A percentile compares a stretch with the other conserved stretches of the same genome.
Conservation (phyloP, 2,113 vertebrate species). For the Anser cygnoides region DNA sequence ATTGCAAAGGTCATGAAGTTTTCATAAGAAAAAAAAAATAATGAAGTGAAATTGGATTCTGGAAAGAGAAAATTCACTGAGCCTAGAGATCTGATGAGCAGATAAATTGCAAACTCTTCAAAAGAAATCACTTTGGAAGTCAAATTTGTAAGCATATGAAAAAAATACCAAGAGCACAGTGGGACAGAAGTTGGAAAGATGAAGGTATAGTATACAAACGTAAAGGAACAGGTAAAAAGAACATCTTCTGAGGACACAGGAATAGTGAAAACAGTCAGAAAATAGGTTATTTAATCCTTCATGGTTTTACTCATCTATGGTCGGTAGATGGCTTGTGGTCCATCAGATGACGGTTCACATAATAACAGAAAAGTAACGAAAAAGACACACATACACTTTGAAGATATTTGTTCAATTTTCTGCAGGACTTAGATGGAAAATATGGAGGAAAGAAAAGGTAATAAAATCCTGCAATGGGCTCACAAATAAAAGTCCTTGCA, state of each 20-base stretch:
- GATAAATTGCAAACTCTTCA: background rate
- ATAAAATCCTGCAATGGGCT: background rate
- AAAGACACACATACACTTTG: rapidly evolving
- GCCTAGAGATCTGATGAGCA: background rate
- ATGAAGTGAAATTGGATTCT: background rate
- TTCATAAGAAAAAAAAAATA: background rate
- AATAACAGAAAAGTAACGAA: background rate
- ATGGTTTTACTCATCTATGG: background rate
- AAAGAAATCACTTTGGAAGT: background rate
- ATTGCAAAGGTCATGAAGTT: background rate
- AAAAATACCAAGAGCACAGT: background rate
- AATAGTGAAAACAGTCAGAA: background rate
- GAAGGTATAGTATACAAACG: background rate
- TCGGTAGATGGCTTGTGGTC: background rate
- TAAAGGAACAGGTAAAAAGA: background rate
- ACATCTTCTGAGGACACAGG: background rate
- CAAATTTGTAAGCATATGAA: background rate
- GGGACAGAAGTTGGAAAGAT: background rate
- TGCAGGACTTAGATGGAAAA: background rate
- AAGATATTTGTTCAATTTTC: background rate
- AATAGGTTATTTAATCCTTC: background rate
- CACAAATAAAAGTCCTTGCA: background rate
- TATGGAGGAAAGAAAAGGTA: background rate
- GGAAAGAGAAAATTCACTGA: background rate
- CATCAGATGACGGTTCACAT: background rate